Conservation (phyloP, 2,113 vertebrate genomes). For the Cyprinodon brontotheroides region DNA sequence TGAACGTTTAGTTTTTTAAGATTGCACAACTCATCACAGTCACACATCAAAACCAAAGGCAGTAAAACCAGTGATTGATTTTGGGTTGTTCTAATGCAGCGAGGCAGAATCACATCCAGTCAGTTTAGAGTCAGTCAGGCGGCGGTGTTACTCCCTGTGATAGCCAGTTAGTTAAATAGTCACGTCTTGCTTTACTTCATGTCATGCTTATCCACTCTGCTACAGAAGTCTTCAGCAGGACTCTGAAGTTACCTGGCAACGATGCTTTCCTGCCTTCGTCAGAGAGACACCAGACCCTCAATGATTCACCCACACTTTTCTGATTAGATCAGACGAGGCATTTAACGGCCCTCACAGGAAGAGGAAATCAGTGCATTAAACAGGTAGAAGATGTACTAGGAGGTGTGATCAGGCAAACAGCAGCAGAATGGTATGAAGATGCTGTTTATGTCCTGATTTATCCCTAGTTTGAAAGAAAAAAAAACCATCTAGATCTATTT, state of each 20-base stretch:
- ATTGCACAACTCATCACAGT: no score
- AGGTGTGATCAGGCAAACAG: background rate
- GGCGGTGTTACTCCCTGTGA: slow-evolving; percentile 23
- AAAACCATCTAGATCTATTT: background rate
- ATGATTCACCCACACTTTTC: slow-evolving; percentile 32
- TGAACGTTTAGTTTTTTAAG: no score
- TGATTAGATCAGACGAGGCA: slow-evolving; percentile 46
- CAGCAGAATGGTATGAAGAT: background rate
- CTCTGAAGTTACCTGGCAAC: slow-evolving; percentile 59
- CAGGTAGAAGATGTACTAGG: background rate
- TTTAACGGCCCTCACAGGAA: slow-evolving; percentile 9
- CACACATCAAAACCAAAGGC: background rate
- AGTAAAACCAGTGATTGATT: background rate
- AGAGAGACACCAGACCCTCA: slow-evolving; percentile 30
- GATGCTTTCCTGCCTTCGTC: slow-evolving; percentile 23
- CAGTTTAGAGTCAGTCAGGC: slow-evolving; percentile 33
- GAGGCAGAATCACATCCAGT: slow-evolving; percentile 37
- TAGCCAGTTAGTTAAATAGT: slow-evolving; percentile 51
- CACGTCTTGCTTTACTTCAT: slow-evolving; percentile 42
- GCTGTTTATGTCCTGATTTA: background rate
- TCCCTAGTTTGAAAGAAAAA: background rate
- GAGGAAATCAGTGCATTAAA: slow-evolving; percentile 1
- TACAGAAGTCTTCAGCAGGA: slow-evolving; percentile 61
- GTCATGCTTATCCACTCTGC: slow-evolving; percentile 67
- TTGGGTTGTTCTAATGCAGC: background rate